Evolutionary conservation across 2,797 vertebrate species (phyloP).

Genomic region (Otolemur crassicaudatus): DNA sequence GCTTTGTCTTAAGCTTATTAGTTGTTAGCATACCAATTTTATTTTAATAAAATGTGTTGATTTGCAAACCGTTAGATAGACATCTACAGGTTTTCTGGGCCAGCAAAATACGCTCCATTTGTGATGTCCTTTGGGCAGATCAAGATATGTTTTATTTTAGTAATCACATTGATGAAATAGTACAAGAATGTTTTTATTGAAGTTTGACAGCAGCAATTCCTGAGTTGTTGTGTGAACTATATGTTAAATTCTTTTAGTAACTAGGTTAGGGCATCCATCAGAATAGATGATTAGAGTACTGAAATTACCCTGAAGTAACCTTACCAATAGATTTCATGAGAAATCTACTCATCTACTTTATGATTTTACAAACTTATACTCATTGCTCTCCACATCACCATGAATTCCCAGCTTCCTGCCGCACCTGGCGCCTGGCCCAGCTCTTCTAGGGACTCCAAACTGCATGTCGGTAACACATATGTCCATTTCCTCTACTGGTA

Average conservation of each 20-base stretch:
- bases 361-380: neutral
- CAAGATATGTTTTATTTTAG: neutral
- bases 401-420: neutral
- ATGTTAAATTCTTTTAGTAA: slow-evolving; percentile 49
- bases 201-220: slow-evolving; percentile 17
- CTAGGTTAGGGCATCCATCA: neutral
- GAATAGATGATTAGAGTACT: neutral
- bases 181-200: slow-evolving; percentile 18
- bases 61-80: slow-evolving; percentile 61
- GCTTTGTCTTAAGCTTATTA: slow-evolving; percentile 23
- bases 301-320: neutral
- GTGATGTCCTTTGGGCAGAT: slow-evolving; percentile 53
- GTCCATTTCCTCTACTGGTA: neutral
- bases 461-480: neutral
- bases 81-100: slow-evolving; percentile 66
- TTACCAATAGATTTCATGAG: slow-evolving; percentile 6
- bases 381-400: neutral
- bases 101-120: slow-evolving; percentile 52
- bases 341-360: neutral
- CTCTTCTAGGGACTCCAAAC: neutral
- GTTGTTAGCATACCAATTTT: slow-evolving; percentile 16
- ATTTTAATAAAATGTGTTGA: slow-evolving; percentile 70
- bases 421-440: neutral
- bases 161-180: neutral
- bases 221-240: slow-evolving; percentile 38